Base-by-base conservation (phyloP, 2,888 invertebrate genomes). In the Allolobophora icterica region DNA sequence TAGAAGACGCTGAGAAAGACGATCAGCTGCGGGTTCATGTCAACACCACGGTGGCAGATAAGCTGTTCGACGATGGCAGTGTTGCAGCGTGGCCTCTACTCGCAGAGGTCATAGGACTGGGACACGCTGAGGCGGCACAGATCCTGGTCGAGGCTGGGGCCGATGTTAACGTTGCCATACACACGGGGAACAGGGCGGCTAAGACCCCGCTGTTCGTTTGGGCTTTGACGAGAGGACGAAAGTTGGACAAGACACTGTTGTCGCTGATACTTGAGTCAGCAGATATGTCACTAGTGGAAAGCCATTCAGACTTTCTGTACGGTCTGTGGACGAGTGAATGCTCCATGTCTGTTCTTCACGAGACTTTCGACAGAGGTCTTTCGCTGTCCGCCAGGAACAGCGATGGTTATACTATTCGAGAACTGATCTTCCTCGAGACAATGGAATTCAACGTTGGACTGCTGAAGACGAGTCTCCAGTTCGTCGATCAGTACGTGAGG, bases 351-450 rank as follows among this genome's bases (percentile, higher is more conserved):
- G 87, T 35, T 35, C 87, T 87, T 21, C 87, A 87, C 87, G 15
- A 24, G 34, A 35, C 87, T 1, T 87, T 87, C 8, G 87, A 87
- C 87, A 87, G 87, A 38, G 87, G 87, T 19, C 21, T 87, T 30
- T 87, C 87, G 30, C 87, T 87, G 17, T 87, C 87, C 21, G 87
- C 87, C 21, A 34, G 87, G 6, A 38, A 87, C 87, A 35, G 35
- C 34, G 24, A 87, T 38, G 87, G 87, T 34, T 87, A 87, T 38
- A 87, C 87, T 11, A 87, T 87, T 87, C 87, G 87, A 30, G 87
- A 87, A 0, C 19, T 34, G 87, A 87, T 87, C 87, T 24, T 87
- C 19, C 34, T 87, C 87, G 87, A 87, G 24, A 38, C 87, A 21
- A 35, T 87, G 35, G 35, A 34, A 35, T n/a, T 35, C 87, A 35